Conservation (phyloP, 1,140 invertebrate species). For the Brachionus calyciflorus region DNA sequence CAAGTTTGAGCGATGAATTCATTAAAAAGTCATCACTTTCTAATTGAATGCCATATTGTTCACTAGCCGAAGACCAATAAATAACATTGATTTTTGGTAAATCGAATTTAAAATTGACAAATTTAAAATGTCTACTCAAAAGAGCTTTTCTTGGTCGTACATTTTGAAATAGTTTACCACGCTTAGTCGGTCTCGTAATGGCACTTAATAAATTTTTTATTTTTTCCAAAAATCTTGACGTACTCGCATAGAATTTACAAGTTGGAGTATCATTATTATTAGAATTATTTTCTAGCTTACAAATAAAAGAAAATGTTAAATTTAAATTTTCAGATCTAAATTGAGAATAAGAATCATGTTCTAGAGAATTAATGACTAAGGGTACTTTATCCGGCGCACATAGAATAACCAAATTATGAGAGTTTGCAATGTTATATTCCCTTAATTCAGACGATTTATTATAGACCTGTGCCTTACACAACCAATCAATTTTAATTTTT, state of each 20-base stretch:
- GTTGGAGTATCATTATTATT: slow-evolving; percentile 65
- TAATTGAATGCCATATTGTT: slow-evolving; percentile 87
- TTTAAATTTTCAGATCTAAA: slow-evolving; percentile 89
- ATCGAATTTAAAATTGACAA: slow-evolving; percentile 49
- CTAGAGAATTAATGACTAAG: slow-evolving; percentile 71
- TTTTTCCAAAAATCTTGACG: slow-evolving; percentile 82
- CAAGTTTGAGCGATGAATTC: slow-evolving; percentile 63
- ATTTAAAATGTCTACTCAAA: slow-evolving; percentile 81
- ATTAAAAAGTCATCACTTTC: slow-evolving; percentile 74
- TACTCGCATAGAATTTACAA: slow-evolving; percentile 83
- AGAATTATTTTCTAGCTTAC: slow-evolving; percentile 50
- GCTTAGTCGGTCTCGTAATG: slow-evolving; percentile 83
- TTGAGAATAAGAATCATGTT: slow-evolving; percentile 72
- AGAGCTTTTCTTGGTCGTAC: slow-evolving; percentile 78
- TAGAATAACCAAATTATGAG: slow-evolving; percentile 91
- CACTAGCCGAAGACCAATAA: slow-evolving; percentile 97
- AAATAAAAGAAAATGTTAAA: slow-evolving; percentile 74
- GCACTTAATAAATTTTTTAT: slow-evolving; percentile 90
- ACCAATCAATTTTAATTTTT: slow-evolving; percentile 36
- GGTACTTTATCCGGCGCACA: slow-evolving; percentile 93
- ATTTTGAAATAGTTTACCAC: slow-evolving; percentile 82
- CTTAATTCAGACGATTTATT: neutral
- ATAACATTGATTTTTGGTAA: slow-evolving; percentile 83
- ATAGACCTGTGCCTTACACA: slow-evolving; percentile 12
- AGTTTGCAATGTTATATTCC: slow-evolving; percentile 63